Base-by-base conservation (phyloP, 2,888 invertebrate genomes). In the Ischnus inquisitorius region DNA sequence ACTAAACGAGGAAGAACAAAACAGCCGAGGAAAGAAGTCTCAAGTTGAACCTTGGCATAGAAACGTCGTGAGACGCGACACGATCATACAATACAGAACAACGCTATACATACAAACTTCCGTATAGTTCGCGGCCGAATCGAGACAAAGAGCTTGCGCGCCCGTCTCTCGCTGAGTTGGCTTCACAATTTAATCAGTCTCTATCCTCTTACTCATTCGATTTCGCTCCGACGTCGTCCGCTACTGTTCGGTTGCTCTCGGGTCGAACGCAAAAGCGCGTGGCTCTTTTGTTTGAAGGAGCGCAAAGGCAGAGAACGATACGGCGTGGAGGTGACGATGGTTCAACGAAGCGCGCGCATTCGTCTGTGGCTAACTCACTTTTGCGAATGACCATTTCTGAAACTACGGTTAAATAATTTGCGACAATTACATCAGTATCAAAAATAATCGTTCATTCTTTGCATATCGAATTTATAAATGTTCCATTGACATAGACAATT, bases 131-230 rank as follows among this genome's bases (percentile, higher is more conserved):
- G 19, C 54, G 64, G 51, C 54, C 46, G 57, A 80, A 65, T 25
- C 54, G 57, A 74, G 64, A 82, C 39, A 72, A 78, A 82, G 72
- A 51, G 43, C 12, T 46, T 19, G 68, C 41, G 22, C n/a, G 39
- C 48, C 14, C 64, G 67, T 78, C 68, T 74, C 19, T 19, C 22
- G 72, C 51, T n/a, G 54, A 68, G 54, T 68, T 83, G 64, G 60
- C 82, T 85, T 87, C 87, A 88, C 86, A 90, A 88, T 90, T 89
- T 87, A 88, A 90, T 90, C 90, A 86, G 85, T 54, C 87, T 83
- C 87, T 83, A 86, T 87, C 83, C 39, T 19, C 57, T 64, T 72
- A 83, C 77, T 83, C 78, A 80, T 85, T 87, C 84, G 86, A 87
- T 87, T 86, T 84, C 67, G 79, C 48, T 71, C 19, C 72, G 48